A percentile compares a stretch with the other conserved stretches of the same genome.
These are phyloP conservation scores for Pangasius mekongensis DNA, from an alignment of 2,797 vertebrate species.

Conservation along the genomic window DNA sequence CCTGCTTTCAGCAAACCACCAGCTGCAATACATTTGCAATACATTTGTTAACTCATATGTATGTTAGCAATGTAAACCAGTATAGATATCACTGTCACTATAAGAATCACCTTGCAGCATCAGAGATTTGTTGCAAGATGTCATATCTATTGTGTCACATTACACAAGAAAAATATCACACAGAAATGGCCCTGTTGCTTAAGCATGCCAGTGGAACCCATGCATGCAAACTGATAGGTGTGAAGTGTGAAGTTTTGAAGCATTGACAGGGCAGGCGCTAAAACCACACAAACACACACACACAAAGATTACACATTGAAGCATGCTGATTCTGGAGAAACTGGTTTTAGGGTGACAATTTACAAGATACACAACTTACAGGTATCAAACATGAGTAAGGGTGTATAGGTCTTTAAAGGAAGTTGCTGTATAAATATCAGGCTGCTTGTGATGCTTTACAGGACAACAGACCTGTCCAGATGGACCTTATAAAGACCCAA, in stretches of 20 bases:
- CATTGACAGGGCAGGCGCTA: conserved; percentile 4
- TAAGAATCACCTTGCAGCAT: not conserved
- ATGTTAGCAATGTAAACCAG: not conserved
- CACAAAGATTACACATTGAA: conserved; percentile 28
- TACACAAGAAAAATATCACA: conserved; percentile 19
- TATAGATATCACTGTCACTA: not conserved
- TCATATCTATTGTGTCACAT: not conserved
- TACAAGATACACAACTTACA: conserved; percentile 20
- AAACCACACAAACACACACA: conserved; percentile 29
- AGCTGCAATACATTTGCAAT: not conserved
- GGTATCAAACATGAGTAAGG: conserved; percentile 5
- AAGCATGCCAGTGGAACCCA: conserved; percentile 6
- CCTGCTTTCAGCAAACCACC: not conserved
- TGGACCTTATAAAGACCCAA: conserved; percentile 57
- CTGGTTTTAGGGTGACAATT: conserved; percentile 35
- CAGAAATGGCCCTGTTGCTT: not conserved
- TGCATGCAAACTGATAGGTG: conserved; percentile 20
- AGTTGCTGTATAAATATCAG: conserved; percentile 22
- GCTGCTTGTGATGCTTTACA: conserved; percentile 53
- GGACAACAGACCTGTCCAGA: conserved; percentile 54
- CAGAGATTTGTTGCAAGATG: not conserved
- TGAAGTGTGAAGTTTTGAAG: conserved; percentile 27
- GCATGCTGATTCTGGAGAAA: conserved; percentile 32
- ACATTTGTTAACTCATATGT: not conserved
- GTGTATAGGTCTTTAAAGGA: not conserved